Base-by-base conservation (phyloP, 2,113 vertebrate genomes). In the Cryptomyrus ogoouensis region DNA sequence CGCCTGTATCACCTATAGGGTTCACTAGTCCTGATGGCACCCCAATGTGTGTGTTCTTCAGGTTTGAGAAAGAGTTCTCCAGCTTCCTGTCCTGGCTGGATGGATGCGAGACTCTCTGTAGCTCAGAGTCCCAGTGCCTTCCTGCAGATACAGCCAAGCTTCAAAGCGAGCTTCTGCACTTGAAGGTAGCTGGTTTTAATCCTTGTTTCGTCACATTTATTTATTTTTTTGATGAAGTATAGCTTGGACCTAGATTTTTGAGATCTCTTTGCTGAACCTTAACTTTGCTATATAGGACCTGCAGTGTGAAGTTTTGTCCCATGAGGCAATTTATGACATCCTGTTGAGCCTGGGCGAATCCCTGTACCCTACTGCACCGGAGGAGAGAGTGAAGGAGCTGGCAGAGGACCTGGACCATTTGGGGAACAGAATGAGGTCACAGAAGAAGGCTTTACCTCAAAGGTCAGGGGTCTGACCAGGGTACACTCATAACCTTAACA, bases 21-120 rank as follows among this genome's bases (percentile, higher is more conserved):
- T 13, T 70, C 27, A 13, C 27, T 27, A 70, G 62, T 70, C n/a
- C 62, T 70, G 3, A 70, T 70, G 62, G 0, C 62, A 70, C 62
- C 10, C 17, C 83, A 84, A 8, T 24, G 35, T 17, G 0, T 83
- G 42, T 94, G 90, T 90, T 39, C 0, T 13, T 88, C 92, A 99
- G 98, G 93, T 96, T 96, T 89, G 98, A 99, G 93, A 99, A 98
- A 90, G 97, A 97, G 5, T 93, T 96, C 0, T 96, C 96, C 13
- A 94, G 94, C 77, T 97, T 99, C 91, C 44, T 95, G 89, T 96
- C 94, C 31, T 98, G 97, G 95, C 47, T 99, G 91, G 97, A 99
- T 90, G 95, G 95, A 1, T 97, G 96, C 47, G 98, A 99, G 93
- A 93, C 94, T 39, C 62, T 93, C 27, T 95, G 95, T 66, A 93